A percentile compares a stretch with the other conserved stretches of the same genome.
phyloP scores from a whole-genome alignment of 2,888 invertebrate species.

The Drosophila mettleri region DNA sequence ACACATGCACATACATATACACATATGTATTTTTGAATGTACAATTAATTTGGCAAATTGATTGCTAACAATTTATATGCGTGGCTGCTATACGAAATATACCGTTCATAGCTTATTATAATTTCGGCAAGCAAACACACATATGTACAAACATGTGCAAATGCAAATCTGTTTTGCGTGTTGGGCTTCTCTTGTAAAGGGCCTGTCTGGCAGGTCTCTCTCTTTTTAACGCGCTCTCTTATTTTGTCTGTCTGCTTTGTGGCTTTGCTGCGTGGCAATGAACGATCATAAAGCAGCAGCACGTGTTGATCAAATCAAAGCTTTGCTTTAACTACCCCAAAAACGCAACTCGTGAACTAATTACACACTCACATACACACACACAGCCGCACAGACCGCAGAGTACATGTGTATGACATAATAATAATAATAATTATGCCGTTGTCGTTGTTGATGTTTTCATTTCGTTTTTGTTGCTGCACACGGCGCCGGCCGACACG shows the following conservation, averaged over 20 bases:
- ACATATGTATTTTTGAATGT: constrained; percentile 19
- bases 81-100: constrained; percentile 42
- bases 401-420: constrained; percentile 67
- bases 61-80: constrained; percentile 76
- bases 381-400: constrained; percentile 28
- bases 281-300: constrained; percentile 56
- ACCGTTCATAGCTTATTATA: constrained; percentile 65
- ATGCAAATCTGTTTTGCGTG: background rate
- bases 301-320: constrained; percentile 54
- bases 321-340: constrained; percentile 10
- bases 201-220: constrained; percentile 12
- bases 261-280: constrained; percentile 64
- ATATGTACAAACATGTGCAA: background rate
- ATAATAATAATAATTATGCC: constrained; percentile 63
- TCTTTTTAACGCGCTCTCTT: constrained; percentile 9
- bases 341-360: constrained; percentile 23
- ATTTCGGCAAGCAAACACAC: constrained; percentile 43
- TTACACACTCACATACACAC: constrained; percentile 23
- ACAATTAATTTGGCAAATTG: constrained; percentile 59
- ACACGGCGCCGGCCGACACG: constrained; percentile 44
- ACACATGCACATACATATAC: background rate
- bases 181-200: constrained; percentile 9
- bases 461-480: constrained; percentile 32
- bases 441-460: constrained; percentile 20
- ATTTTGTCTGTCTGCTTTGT: constrained; percentile 35